phyloP scores from a whole-genome alignment of 1,140 invertebrate species.

The Bursaphelenchus mucronatus region DNA sequence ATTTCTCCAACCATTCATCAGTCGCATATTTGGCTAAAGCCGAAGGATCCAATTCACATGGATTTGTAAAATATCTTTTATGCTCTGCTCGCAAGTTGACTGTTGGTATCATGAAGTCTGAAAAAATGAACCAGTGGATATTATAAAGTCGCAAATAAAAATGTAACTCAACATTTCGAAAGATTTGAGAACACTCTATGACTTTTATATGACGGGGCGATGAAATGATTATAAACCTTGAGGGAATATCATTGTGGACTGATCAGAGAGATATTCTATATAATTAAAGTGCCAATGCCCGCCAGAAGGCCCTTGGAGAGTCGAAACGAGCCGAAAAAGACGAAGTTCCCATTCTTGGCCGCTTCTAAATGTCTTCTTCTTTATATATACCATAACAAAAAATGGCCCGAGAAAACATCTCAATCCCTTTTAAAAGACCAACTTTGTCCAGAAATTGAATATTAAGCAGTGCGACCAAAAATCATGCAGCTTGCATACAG shows the following conservation, averaged over 20 bases:
- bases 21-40: constrained; percentile 21
- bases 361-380: too few species aligned
- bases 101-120: neutral
- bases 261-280: too few species aligned
- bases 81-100: constrained; percentile 14
- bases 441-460: too few species aligned
- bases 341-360: neutral
- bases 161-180: neutral
- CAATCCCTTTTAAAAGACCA: too few species aligned
- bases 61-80: constrained; percentile 27
- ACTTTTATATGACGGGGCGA: constrained; percentile 6
- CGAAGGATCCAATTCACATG: constrained; percentile 13
- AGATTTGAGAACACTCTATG: neutral
- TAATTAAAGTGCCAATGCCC: constrained; percentile 1
- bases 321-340: constrained; percentile 8
- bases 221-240: too few species aligned
- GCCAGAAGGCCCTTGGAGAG: constrained; percentile 9
- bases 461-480: too few species aligned
- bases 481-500: too few species aligned
- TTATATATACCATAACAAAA: too few species aligned
- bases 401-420: too few species aligned
- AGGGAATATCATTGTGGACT: too few species aligned
- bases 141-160: neutral
- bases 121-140: too few species aligned
- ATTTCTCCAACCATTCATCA: constrained; percentile 19